Percentiles rank a stretch among this genome's conserved stretches.
Conservation (phyloP, 2,797 vertebrate species). For the Danio choprae region DNA sequence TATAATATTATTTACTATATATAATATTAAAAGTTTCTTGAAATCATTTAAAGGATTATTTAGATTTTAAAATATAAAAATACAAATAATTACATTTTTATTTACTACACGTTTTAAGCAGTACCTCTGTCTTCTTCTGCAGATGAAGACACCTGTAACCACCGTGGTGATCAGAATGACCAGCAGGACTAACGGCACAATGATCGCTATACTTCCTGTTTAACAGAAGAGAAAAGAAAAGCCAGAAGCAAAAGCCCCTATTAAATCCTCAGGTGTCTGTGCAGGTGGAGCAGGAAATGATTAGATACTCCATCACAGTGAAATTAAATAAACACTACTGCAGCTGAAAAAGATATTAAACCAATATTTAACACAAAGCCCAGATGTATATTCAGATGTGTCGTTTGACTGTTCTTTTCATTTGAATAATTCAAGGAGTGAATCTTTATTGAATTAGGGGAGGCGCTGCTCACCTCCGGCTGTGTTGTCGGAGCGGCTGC, state of each 20-base stretch:
- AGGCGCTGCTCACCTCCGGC: conserved; percentile 87
- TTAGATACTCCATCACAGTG: conserved; percentile 46
- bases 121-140: conserved; percentile 93
- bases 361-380: conserved; percentile 42
- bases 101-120: not conserved
- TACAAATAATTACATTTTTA: too few relatives aligned
- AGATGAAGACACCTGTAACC: conserved; percentile 93
- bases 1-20: too few relatives aligned
- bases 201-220: conserved; percentile 96
- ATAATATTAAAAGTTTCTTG: too few relatives aligned
- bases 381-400: conserved; percentile 49
- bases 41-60: too few relatives aligned
- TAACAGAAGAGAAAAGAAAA: conserved; percentile 56
- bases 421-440: conserved; percentile 44
- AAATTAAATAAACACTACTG: conserved; percentile 45
- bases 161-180: conserved; percentile 93
- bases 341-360: conserved; percentile 44
- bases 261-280: conserved; percentile 44
- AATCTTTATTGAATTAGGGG: conserved; percentile 37
- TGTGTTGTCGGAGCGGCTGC: conserved; percentile 95
- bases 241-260: conserved; percentile 19
- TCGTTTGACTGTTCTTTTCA: conserved; percentile 37
- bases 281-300: conserved; percentile 47
- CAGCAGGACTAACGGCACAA: conserved; percentile 95
- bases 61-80: too few relatives aligned